Conservation (phyloP, 2,113 vertebrate genomes). For the Tiliqua scincoides region DNA sequence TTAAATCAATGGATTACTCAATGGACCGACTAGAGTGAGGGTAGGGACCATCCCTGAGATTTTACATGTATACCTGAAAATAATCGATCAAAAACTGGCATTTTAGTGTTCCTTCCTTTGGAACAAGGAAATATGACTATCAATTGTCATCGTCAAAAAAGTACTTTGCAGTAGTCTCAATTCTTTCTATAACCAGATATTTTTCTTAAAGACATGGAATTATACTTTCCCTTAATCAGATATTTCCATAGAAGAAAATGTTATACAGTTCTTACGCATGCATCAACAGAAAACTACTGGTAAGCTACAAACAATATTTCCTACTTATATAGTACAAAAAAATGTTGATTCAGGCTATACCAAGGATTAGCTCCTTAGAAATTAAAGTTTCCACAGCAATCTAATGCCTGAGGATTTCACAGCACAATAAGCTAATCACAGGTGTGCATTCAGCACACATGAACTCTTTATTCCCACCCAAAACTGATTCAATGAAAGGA, state of each 20-base stretch:
- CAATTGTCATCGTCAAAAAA: no score
- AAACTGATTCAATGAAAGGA: constrained; percentile 12
- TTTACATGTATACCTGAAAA: not conserved
- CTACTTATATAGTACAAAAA: not conserved
- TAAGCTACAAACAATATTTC: not conserved
- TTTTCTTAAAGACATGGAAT: not conserved
- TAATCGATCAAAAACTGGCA: not conserved
- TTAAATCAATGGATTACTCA: no score
- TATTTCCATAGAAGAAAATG: not conserved
- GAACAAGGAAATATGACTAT: no score
- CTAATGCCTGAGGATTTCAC: not conserved
- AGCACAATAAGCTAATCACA: constrained; percentile 3
- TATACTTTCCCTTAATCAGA: not conserved
- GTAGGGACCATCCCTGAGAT: not conserved
- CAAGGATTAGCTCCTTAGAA: not conserved
- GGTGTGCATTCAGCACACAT: not conserved
- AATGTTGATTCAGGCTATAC: not conserved
- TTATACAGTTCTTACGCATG: not conserved
- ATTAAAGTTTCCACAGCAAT: not conserved
- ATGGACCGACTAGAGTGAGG: not conserved
- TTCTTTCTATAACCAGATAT: not conserved
- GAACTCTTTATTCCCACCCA: not conserved
- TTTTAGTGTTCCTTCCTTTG: no score
- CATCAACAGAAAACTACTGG: no score
- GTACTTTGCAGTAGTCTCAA: not conserved